Percentiles rank a stretch among this genome's conserved stretches.
These are phyloP conservation scores for Aricia artaxerxes DNA, from an alignment of 2,888 invertebrate species.

Conservation along the genomic window DNA sequence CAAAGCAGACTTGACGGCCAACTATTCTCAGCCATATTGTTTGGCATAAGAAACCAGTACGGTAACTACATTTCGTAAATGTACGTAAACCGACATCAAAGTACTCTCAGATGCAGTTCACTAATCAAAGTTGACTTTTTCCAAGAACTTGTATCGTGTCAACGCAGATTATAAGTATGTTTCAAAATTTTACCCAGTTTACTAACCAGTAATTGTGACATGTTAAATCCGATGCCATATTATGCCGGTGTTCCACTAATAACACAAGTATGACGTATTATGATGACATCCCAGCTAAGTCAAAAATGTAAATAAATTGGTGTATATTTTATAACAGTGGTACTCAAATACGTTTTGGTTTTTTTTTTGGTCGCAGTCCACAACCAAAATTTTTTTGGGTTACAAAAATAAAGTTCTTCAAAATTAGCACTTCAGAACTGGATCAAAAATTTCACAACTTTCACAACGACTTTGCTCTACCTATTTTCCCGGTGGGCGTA, in stretches of 20 bases:
- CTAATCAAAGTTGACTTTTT: not conserved
- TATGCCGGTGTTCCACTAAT: not conserved
- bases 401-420: no score
- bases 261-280: no score
- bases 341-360: no score
- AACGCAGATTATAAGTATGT: not conserved
- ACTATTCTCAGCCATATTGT: not conserved
- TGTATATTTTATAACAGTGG: no score
- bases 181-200: not conserved
- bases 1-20: not conserved
- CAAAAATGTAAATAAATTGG: no score
- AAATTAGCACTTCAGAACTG: no score
- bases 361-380: no score
- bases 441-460: no score
- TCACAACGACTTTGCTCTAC: no score
- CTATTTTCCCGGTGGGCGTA: no score
- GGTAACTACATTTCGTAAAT: not conserved
- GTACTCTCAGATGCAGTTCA: not conserved
- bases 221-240: not conserved
- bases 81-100: not conserved
- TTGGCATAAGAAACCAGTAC: not conserved
- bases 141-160: not conserved
- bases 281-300: no score
- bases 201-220: not conserved
- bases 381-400: no score